Percentiles rank a stretch among this genome's conserved stretches.
phyloP scores from a whole-genome alignment of 2,888 invertebrate species.

The Patella depressa region DNA sequence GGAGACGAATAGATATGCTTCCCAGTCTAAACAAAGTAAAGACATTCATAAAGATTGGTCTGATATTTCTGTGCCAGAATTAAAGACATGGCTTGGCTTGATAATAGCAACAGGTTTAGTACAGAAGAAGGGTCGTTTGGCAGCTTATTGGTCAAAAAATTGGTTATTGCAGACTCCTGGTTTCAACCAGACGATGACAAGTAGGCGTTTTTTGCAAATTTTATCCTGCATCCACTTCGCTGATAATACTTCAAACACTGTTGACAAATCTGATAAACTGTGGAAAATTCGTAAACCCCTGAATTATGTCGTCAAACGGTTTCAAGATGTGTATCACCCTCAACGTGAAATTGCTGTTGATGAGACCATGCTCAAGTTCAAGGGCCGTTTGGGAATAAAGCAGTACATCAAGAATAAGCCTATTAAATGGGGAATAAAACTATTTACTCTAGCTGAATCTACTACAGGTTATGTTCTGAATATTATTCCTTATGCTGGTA shows the following conservation, averaged over 20 bases:
- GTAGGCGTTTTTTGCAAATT: not conserved
- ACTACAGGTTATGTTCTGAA: not conserved
- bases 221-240: not conserved
- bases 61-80: no score
- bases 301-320: not conserved
- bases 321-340: not conserved
- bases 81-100: no score
- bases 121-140: no score
- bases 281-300: not conserved
- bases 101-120: no score
- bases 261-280: conserved; percentile 1
- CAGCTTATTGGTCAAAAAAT: no score
- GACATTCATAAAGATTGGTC: no score
- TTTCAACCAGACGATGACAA: conserved; percentile 1
- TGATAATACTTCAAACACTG: not conserved
- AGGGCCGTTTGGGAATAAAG: not conserved
- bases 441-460: not conserved
- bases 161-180: not conserved
- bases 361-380: conserved; percentile 3
- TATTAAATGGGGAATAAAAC: conserved; percentile 5
- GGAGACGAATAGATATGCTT: no score
- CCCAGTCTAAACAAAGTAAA: no score
- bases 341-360: conserved; percentile 9
- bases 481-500: not conserved
- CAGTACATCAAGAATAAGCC: not conserved